Evolutionary conservation across 2,888 invertebrate genomes (phyloP).

Genomic region (Microchrysa polita): DNA sequence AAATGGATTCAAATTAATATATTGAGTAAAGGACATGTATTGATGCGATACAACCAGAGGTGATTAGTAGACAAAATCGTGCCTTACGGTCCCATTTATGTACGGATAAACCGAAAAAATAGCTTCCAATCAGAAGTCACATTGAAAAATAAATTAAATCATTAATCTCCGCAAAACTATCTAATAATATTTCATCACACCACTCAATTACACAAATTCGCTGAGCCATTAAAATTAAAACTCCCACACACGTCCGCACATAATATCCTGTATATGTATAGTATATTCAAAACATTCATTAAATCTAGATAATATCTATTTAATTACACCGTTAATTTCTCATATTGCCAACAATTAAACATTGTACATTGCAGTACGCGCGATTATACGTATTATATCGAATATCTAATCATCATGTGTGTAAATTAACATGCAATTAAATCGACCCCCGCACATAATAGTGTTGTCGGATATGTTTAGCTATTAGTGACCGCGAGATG

Average conservation of each 20-base stretch:
- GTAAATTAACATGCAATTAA: conserved; percentile 37
- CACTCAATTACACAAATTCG: neutral
- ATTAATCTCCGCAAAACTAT: neutral
- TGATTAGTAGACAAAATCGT: too few relatives aligned
- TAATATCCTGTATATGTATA: too few relatives aligned
- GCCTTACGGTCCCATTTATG: too few relatives aligned
- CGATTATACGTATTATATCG: conserved; percentile 39
- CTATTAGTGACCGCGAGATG: too few relatives aligned
- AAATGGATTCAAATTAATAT: too few relatives aligned
- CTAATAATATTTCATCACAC: neutral
- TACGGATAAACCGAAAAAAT: too few relatives aligned
- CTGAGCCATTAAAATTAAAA: neutral
- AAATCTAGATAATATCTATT: conserved; percentile 19
- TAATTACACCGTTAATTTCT: conserved; percentile 30
- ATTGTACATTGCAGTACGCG: neutral
- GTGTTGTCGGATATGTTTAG: too few relatives aligned
- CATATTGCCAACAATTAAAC: conserved; percentile 7
- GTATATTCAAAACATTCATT: neutral
- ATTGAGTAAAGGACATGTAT: too few relatives aligned
- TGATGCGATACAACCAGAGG: too few relatives aligned
- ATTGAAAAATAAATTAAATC: neutral
- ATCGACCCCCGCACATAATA: conserved; percentile 6
- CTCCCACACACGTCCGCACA: neutral
- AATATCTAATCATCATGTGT: conserved; percentile 41
- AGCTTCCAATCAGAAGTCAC: too few relatives aligned